phyloP scores from a whole-genome alignment of 2,888 invertebrate species.

The Zeuzera pyrina region DNA sequence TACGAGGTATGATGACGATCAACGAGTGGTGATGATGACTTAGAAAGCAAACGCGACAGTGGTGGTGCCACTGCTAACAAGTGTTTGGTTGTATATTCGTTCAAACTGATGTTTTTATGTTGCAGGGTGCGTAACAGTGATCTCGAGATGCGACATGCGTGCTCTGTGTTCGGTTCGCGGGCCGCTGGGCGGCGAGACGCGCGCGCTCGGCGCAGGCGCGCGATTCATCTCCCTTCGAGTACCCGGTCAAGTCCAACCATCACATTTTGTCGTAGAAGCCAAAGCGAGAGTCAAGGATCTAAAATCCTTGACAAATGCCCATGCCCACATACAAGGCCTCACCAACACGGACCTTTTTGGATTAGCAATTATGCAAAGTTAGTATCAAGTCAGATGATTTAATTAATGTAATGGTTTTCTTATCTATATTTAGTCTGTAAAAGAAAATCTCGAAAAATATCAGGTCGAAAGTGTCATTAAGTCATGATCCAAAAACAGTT shows the following conservation, averaged over 20 bases:
- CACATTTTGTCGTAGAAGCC: constrained; percentile 77
- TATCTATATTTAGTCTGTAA: no score
- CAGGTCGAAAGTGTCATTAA: no score
- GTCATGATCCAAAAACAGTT: no score
- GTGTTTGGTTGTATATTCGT: no score
- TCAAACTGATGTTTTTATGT: neutral
- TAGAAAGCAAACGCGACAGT: no score
- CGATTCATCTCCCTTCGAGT: constrained; percentile 77
- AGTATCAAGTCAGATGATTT: constrained; percentile 25
- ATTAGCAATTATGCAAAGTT: constrained; percentile 87
- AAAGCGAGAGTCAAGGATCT: constrained; percentile 89
- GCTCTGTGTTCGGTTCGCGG: constrained; percentile 88
- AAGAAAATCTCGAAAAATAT: no score
- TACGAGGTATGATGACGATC: no score
- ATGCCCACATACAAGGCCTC: constrained; percentile 87
- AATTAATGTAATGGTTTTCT: no score
- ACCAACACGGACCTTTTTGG: constrained; percentile 90
- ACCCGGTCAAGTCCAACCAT: constrained; percentile 68
- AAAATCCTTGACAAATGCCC: constrained; percentile 84
- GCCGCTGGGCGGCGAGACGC: constrained; percentile 83
- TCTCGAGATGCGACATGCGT: constrained; percentile 78
- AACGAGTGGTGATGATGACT: no score
- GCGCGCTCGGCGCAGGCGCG: constrained; percentile 75
- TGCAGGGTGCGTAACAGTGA: constrained; percentile 60
- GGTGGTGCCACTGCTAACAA: no score